Evolutionary conservation across 92 coral and sea anemone genomes (phyloP), one percentile per base, ranked within the genome.

Genomic region (Heliopora coerulea): DNA sequence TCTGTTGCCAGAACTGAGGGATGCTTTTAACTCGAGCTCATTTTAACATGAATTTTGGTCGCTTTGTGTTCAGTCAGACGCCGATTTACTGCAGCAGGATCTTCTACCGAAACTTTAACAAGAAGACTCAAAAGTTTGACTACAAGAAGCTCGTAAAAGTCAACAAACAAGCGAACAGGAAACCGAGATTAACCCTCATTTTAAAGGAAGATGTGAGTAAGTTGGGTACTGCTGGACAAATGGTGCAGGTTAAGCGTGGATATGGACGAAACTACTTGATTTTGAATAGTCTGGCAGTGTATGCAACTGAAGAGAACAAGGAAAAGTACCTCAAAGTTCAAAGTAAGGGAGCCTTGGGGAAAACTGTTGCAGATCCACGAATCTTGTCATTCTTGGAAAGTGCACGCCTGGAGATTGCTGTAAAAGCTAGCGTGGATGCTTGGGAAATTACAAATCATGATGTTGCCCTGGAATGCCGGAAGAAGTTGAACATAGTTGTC

Each of bases 291-390:
- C 72, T 87, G 72, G 99, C 99, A 49, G 96, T 85, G 0, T 95
- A 95, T 72, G 96, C 96, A 35, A 95, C 99, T 6, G 80, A 79
- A 74, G 99, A 95, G 31, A 95, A 95, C 72, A 86, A 83, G 58
- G 72, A 77, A 57, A 81, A 73, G 32, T 90, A 84, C 39, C 88
- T 88, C 1, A 75, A 75, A 30, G 72, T 80, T 30, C 66, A 80
- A 6, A 64, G 60, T 66, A 63, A 56, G 68, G 66, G 29, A 78
- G 75, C 13, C 84, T 85, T 1, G 84, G 86, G 56, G 65, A 29
- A 58, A 18, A 67, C 84, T 2, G 89, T 90, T 30, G 63, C 62
- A 17, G 77, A 70, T 50, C 62, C 77, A 54, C 81, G 80, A 13
- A 90, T 90, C 62, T 28, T 88, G 78, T 80, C 83, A 1, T 90